Percentiles rank a stretch among this genome's conserved stretches.
These are phyloP conservation scores for Stegana nigrithorax DNA, from an alignment of 2,888 invertebrate genomes.

Conservation along the genomic window DNA sequence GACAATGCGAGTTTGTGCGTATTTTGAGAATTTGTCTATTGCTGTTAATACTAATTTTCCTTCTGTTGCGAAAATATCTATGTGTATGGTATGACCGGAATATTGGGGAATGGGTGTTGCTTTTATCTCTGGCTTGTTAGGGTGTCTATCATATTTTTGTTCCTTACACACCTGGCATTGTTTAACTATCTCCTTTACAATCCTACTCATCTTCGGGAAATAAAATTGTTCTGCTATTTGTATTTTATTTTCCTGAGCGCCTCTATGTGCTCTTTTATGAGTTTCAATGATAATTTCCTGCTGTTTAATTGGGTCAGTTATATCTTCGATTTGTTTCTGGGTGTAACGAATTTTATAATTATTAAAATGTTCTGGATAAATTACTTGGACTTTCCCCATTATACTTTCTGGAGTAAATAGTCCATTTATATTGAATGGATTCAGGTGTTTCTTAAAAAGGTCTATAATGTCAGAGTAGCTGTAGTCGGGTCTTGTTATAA, in stretches of 20 bases:
- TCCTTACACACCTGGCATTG: slow-evolving; percentile 25
- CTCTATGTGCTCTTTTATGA: slow-evolving; percentile 21
- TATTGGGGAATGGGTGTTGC: slow-evolving; percentile 31
- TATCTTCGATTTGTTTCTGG: slow-evolving; percentile 20
- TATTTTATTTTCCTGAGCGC: slow-evolving; percentile 24
- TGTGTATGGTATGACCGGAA: slow-evolving; percentile 31
- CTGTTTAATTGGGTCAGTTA: slow-evolving; percentile 16
- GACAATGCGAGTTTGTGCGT: not conserved
- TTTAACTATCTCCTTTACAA: slow-evolving; percentile 11
- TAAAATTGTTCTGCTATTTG: slow-evolving; percentile 25
- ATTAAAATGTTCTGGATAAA: not conserved
- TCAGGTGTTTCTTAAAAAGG: not conserved
- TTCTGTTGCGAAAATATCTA: slow-evolving; percentile 31
- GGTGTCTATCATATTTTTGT: slow-evolving; percentile 34
- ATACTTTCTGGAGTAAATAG: not conserved
- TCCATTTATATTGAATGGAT: not conserved
- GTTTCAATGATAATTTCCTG: slow-evolving; percentile 9
- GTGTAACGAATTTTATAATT: slow-evolving; percentile 20
- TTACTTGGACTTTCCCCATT: not conserved
- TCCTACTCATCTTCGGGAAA: slow-evolving; percentile 18
- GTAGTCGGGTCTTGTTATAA: slow-evolving; percentile 7
- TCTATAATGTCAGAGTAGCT: too few species aligned
- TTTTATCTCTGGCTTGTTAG: slow-evolving; percentile 21
- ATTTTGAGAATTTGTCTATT: slow-evolving; percentile 33
- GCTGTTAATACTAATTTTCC: slow-evolving; percentile 22